A percentile compares a stretch with the other conserved stretches of the same genome.
phyloP scores from a whole-genome alignment of 1,140 invertebrate genomes.

The Apocrypta bakeri region DNA sequence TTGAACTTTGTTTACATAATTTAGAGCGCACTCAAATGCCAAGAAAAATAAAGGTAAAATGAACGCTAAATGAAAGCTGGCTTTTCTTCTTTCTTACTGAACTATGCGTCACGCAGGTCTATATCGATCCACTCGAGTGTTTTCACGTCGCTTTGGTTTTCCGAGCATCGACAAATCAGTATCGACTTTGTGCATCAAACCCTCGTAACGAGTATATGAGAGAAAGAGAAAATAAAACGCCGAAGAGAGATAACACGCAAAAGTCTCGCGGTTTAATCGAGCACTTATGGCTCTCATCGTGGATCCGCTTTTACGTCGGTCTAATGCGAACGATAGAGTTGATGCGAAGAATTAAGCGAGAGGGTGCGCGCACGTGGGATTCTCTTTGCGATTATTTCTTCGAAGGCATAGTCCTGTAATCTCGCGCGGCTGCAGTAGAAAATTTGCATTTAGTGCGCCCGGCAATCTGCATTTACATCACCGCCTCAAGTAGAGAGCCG shows the following conservation, averaged over 20 bases:
- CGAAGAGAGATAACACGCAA: neutral
- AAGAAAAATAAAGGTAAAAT: too few relatives aligned
- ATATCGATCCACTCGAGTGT: neutral
- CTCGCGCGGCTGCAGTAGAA: neutral
- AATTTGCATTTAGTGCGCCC: neutral
- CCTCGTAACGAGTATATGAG: neutral
- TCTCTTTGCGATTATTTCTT: neutral
- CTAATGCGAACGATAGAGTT: neutral
- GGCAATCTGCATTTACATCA: neutral
- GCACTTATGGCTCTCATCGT: neutral
- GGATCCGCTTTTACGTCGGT: neutral
- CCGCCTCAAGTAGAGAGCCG: too few relatives aligned
- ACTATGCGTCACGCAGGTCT: neutral
- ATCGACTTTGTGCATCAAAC: neutral
- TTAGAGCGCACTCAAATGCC: too few relatives aligned
- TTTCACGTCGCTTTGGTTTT: neutral
- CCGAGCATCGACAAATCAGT: neutral
- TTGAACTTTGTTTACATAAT: too few relatives aligned
- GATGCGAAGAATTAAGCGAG: neutral
- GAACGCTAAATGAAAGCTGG: neutral
- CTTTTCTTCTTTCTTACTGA: neutral
- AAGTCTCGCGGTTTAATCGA: neutral
- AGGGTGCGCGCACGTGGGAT: too few relatives aligned
- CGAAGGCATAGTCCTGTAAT: neutral
- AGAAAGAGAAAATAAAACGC: neutral